These are phyloP conservation scores for Ptyas mucosa DNA, from an alignment of 2,113 vertebrate genomes.

Conservation along the genomic window DNA sequence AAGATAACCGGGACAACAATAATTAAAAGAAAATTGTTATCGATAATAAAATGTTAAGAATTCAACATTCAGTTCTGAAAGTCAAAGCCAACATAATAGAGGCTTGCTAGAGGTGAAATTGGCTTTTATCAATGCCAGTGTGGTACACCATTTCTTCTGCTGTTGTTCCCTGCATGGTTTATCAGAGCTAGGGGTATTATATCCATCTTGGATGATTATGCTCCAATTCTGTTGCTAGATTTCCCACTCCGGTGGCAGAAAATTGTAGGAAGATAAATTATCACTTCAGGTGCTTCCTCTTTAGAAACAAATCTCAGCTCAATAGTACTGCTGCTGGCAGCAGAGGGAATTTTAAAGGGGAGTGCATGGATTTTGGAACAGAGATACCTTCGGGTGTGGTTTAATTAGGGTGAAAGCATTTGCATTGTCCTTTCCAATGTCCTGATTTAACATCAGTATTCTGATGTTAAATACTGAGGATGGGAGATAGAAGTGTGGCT, in stretches of 20 bases:
- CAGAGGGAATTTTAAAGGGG: accelerated
- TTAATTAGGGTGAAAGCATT: not conserved
- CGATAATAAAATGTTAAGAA: constrained; percentile 35
- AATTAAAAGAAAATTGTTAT: not conserved
- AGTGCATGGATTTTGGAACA: not conserved
- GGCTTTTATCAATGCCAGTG: constrained; percentile 35
- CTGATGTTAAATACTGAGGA: not conserved
- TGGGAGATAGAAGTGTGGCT: not conserved
- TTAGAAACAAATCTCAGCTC: not conserved
- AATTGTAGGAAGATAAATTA: not conserved
- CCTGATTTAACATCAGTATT: not conserved
- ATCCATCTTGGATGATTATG: constrained; percentile 11
- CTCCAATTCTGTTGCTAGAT: not conserved
- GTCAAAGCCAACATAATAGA: not conserved
- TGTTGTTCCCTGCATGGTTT: not conserved
- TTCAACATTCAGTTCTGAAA: not conserved
- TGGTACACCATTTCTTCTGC: not conserved
- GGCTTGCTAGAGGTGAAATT: not conserved
- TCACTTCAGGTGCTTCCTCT: constrained; percentile 1
- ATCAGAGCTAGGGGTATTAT: constrained; percentile 8
- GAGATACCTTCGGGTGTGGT: not conserved
- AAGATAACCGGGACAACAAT: constrained; percentile 21
- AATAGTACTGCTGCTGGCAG: not conserved
- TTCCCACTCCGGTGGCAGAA: not conserved
- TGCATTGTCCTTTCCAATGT: not conserved